A percentile compares a stretch with the other conserved stretches of the same genome.
Conservation (phyloP, 2,113 vertebrate species). For the Cololabis saira region DNA sequence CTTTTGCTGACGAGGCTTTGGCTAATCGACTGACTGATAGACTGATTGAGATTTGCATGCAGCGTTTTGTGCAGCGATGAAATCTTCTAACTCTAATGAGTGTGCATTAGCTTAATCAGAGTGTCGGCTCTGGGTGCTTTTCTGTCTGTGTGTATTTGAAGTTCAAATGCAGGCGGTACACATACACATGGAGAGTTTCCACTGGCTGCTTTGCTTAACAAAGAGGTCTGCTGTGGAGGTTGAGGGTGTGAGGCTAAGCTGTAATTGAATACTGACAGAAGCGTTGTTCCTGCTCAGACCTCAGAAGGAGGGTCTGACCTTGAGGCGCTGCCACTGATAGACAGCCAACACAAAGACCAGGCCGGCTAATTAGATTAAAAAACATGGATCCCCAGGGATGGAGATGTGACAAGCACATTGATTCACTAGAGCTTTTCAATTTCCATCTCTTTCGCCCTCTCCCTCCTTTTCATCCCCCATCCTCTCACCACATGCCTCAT, state of each 20-base stretch:
- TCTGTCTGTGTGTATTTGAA: conserved; percentile 23
- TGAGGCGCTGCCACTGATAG: conserved; percentile 68
- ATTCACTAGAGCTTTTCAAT: conserved; percentile 69
- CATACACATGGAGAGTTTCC: conserved; percentile 10
- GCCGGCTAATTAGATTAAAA: conserved; percentile 80
- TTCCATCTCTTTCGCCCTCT: conserved; percentile 46
- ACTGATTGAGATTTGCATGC: conserved; percentile 42
- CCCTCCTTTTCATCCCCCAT: conserved; percentile 28
- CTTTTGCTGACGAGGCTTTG: conserved; percentile 36
- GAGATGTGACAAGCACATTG: conserved; percentile 77
- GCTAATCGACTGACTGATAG: conserved; percentile 35
- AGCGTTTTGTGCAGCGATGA: conserved; percentile 19
- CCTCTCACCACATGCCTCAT: conserved; percentile 44
- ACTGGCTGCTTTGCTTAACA: conserved; percentile 32
- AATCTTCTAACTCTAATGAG: conserved; percentile 39
- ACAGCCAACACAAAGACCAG: conserved; percentile 74
- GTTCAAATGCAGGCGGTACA: conserved; percentile 28
- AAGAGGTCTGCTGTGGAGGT: conserved; percentile 40
- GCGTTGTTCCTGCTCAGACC: conserved; percentile 60
- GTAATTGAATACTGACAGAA: conserved; percentile 74
- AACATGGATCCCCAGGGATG: conserved; percentile 75
- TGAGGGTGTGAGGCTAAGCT: conserved; percentile 60
- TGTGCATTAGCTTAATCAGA: conserved; percentile 47
- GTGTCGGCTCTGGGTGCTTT: not conserved
- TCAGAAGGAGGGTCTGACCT: conserved; percentile 74